phyloP scores from a whole-genome alignment of 2,888 invertebrate species.

The Archips xylosteana region DNA sequence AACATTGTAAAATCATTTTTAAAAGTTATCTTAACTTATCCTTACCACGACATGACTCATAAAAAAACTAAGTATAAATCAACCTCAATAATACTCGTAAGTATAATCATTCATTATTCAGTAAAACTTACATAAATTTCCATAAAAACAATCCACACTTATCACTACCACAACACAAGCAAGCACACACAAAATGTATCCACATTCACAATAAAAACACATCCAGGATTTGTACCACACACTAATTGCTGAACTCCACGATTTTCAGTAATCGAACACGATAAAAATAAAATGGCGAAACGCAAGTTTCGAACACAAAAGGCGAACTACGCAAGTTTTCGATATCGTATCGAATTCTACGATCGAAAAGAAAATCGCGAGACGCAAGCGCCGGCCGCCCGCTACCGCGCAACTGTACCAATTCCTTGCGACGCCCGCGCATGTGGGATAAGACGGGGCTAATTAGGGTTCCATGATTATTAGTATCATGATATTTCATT shows the following conservation, averaged over 20 bases:
- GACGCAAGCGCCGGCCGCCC: constrained; percentile 69
- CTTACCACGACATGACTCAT: too few relatives aligned
- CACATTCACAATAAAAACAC: constrained; percentile 14
- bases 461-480: constrained; percentile 28
- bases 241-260: not conserved
- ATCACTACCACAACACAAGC: constrained; percentile 20
- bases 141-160: constrained; percentile 1
- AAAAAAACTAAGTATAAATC: too few relatives aligned
- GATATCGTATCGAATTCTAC: constrained; percentile 4
- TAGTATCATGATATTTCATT: not conserved
- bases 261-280: not conserved
- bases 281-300: constrained; percentile 40
- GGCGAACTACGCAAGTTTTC: not conserved
- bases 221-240: not conserved
- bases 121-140: constrained; percentile 23
- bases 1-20: too few relatives aligned
- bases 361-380: constrained; percentile 36
- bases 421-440: constrained; percentile 62
- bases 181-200: not conserved
- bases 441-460: constrained; percentile 46
- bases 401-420: constrained; percentile 72
- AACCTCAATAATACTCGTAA: too few relatives aligned
- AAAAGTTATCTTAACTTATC: too few relatives aligned
- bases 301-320: constrained; percentile 51
- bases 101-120: too few relatives aligned